Conservation (phyloP, 2,888 invertebrate species). For the Polymixis lichenea region DNA sequence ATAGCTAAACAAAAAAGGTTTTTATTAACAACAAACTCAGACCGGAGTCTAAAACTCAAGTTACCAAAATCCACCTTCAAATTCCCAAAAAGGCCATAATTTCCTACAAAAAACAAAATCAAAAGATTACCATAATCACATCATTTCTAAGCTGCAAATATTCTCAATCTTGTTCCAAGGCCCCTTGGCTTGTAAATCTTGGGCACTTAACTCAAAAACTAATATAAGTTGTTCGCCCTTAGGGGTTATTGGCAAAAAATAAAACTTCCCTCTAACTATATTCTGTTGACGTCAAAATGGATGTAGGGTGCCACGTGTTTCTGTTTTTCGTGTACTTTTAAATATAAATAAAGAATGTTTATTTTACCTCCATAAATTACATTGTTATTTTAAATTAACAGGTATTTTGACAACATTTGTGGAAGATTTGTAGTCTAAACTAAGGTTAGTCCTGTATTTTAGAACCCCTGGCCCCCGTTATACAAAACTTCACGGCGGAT, state of each 20-base stretch:
- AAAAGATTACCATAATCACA: conserved; percentile 59
- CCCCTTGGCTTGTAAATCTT: conserved; percentile 53
- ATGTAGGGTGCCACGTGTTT: conserved; percentile 36
- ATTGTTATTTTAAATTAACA: too few species aligned
- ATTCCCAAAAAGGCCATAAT: conserved; percentile 23
- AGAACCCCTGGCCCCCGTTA: too few species aligned
- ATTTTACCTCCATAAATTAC: too few species aligned
- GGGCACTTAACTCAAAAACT: conserved; percentile 69
- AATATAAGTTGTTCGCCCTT: conserved; percentile 72
- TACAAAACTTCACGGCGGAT: too few species aligned
- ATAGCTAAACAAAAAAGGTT: too few species aligned
- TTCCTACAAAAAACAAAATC: conserved; percentile 22
- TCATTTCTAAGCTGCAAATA: conserved; percentile 49
- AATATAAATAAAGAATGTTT: background rate
- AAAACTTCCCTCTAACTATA: conserved; percentile 59
- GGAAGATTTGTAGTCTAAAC: too few species aligned
- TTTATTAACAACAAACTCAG: too few species aligned
- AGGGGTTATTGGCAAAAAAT: conserved; percentile 67
- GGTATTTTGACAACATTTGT: too few species aligned
- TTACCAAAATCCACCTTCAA: conserved; percentile 12
- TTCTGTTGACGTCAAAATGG: conserved; percentile 61
- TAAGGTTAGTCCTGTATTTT: too few species aligned
- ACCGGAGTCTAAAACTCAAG: too few species aligned
- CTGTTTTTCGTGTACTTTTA: background rate
- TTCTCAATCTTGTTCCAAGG: conserved; percentile 33